These are phyloP conservation scores for Drosophila yakuba DNA, from an alignment of 1,140 invertebrate species.

Conservation along the genomic window DNA sequence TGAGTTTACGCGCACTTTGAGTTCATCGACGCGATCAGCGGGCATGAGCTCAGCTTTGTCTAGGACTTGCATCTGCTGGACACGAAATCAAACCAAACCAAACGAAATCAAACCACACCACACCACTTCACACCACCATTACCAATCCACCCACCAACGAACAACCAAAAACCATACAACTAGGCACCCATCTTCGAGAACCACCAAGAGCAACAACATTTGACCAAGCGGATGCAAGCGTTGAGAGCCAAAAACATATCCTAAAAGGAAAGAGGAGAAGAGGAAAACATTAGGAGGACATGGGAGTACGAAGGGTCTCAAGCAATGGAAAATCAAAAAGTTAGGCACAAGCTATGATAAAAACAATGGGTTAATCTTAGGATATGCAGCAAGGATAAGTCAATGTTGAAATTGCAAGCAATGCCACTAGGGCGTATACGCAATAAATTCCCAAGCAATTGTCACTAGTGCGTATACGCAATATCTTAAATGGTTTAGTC, in stretches of 20 bases:
- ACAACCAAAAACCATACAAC: not conserved
- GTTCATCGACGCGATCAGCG: constrained; percentile 80
- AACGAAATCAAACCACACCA: not conserved
- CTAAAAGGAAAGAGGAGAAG: not conserved
- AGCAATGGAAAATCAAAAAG: not conserved
- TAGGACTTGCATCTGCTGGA: constrained; percentile 37
- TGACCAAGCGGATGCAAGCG: constrained; percentile 18
- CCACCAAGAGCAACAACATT: constrained; percentile 19
- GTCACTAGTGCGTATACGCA: constrained; percentile 15
- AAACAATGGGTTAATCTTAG: not conserved
- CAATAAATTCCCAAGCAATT: constrained; percentile 2
- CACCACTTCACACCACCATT: not conserved
- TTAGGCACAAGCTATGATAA: not conserved
- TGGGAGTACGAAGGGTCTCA: not conserved
- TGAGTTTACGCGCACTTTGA: constrained; percentile 84
- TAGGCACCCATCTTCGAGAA: constrained; percentile 18
- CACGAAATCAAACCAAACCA: not conserved
- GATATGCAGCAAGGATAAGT: not conserved
- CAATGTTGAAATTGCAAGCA: constrained; percentile 17
- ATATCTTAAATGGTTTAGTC: constrained; percentile 12
- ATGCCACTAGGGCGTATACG: constrained; percentile 21
- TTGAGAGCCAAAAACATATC: constrained; percentile 18
- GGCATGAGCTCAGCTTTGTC: constrained; percentile 82
- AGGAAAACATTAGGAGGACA: not conserved
- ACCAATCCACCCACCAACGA: constrained; percentile 20